These are phyloP conservation scores for Cochlearius cochlearius DNA, from an alignment of 2,113 vertebrate species.

Conservation along the genomic window DNA sequence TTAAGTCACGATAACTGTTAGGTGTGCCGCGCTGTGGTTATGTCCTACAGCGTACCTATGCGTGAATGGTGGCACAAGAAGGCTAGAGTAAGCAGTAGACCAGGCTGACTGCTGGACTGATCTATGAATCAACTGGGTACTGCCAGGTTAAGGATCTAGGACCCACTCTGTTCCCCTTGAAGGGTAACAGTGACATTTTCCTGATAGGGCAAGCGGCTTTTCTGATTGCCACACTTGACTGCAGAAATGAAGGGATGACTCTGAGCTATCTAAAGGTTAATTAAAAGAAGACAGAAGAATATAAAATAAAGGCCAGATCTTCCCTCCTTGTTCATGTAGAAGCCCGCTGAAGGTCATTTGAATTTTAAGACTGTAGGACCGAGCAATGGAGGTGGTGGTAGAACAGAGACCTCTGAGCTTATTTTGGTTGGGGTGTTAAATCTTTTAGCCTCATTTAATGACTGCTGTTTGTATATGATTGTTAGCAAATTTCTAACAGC, in stretches of 20 bases:
- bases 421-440: not conserved
- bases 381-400: not conserved
- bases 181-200: not conserved
- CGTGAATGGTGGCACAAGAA: no score
- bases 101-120: not conserved
- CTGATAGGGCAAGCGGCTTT: not conserved
- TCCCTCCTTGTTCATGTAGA: not conserved
- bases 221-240: conserved; percentile 8
- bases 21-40: not conserved
- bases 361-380: not conserved
- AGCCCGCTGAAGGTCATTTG: not conserved
- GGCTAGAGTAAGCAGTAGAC: not conserved
- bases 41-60: not conserved
- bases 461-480: not conserved
- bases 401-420: not conserved
- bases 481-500: not conserved
- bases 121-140: not conserved
- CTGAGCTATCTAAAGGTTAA: conserved; percentile 48
- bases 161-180: not conserved
- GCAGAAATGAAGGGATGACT: conserved; percentile 27
- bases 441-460: not conserved
- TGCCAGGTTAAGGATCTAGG: not conserved
- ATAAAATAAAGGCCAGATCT: not conserved
- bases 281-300: conserved; percentile 30
- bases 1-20: not conserved